Percentiles rank a stretch among this genome's conserved stretches.
Conservation (phyloP, 1,140 invertebrate species). For the Probaryconus sp. region DNA sequence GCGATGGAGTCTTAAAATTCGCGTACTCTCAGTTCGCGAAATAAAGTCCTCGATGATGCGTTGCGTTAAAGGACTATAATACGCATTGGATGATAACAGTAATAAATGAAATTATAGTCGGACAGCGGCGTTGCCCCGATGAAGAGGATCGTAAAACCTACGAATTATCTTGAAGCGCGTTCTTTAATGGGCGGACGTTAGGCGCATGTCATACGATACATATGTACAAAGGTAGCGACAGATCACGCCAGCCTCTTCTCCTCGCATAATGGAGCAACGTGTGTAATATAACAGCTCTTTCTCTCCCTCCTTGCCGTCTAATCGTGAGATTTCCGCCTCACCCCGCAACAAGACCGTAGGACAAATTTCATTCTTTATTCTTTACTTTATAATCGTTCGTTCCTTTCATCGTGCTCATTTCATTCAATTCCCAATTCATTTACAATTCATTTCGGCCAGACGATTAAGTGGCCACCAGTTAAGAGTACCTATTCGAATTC, state of each 20-base stretch:
- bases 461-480: constrained; percentile 20
- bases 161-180: constrained; percentile 61
- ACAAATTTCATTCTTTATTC: constrained; percentile 50
- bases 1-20: neutral
- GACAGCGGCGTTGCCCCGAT: constrained; percentile 37
- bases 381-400: constrained; percentile 38
- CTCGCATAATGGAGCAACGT: constrained; percentile 68
- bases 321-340: constrained; percentile 77
- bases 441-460: constrained; percentile 23
- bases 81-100: constrained; percentile 29
- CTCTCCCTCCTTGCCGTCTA: constrained; percentile 77
- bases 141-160: constrained; percentile 59
- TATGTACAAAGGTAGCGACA: constrained; percentile 63
- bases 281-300: constrained; percentile 76
- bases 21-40: constrained; percentile 1
- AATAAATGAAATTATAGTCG: constrained; percentile 61
- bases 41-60: constrained; percentile 8
- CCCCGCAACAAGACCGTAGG: constrained; percentile 42
- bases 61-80: constrained; percentile 3
- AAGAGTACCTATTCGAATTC: neutral
- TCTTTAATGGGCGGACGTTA: constrained; percentile 53
- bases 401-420: constrained; percentile 38
- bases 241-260: constrained; percentile 70
- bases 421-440: constrained; percentile 32
- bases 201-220: constrained; percentile 61